phyloP scores from a whole-genome alignment of 2,888 invertebrate species.

The Mythimna lalbum region DNA sequence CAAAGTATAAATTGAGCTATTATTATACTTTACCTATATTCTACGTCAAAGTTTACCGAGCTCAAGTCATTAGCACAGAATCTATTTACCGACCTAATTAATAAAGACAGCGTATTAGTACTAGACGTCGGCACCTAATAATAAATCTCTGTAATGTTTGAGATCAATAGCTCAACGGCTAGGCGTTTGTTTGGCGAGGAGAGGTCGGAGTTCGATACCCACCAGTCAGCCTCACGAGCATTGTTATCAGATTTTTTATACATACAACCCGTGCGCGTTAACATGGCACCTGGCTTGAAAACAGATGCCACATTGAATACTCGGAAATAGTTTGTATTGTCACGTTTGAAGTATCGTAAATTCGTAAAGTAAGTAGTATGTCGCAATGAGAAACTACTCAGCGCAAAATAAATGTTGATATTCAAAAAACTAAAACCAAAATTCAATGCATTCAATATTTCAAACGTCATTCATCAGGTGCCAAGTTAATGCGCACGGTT shows the following conservation, averaged over 20 bases:
- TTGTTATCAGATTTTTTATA: background rate
- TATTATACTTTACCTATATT: conserved; percentile 26
- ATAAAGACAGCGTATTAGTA: conserved; percentile 24
- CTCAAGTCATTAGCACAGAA: conserved; percentile 48
- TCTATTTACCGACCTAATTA: conserved; percentile 44
- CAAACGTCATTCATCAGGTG: too few species aligned
- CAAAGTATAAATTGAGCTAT: conserved; percentile 4
- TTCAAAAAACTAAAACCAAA: too few species aligned
- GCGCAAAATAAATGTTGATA: too few species aligned
- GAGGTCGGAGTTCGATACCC: conserved; percentile 17
- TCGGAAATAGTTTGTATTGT: too few species aligned
- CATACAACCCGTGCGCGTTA: too few species aligned
- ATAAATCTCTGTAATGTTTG: conserved; percentile 49
- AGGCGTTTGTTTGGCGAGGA: background rate
- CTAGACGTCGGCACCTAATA: conserved; percentile 32
- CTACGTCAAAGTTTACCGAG: conserved; percentile 17
- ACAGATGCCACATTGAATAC: too few species aligned
- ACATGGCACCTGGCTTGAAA: too few species aligned
- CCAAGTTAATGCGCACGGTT: too few species aligned
- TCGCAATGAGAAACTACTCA: too few species aligned
- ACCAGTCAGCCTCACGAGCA: background rate
- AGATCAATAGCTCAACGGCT: conserved; percentile 40
- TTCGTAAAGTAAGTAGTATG: too few species aligned
- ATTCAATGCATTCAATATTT: too few species aligned
- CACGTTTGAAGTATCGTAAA: too few species aligned